Conservation (phyloP, 2,113 vertebrate species). For the Sinocyclocheilus anophthalmus region DNA sequence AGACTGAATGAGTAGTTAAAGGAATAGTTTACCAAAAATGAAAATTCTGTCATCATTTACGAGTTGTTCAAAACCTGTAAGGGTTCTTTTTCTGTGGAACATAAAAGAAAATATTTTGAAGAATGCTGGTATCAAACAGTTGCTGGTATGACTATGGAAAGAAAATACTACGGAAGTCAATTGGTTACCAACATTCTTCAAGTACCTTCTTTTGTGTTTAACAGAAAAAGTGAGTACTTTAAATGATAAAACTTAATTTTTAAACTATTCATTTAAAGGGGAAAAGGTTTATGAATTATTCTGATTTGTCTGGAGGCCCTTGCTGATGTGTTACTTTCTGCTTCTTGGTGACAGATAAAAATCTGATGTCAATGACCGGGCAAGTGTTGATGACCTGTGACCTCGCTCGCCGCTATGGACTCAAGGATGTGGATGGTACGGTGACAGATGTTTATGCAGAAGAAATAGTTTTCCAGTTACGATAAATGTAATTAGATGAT, state of each 20-base stretch:
- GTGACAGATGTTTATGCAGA: not conserved
- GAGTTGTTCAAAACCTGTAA: too few species aligned
- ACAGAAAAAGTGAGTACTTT: not conserved
- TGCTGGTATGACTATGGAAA: too few species aligned
- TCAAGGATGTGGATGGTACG: slow-evolving; percentile 80
- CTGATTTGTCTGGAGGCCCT: too few species aligned
- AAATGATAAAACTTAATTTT: not conserved
- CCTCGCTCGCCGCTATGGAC: slow-evolving; percentile 76
- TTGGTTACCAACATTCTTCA: not conserved
- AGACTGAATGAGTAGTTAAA: not conserved
- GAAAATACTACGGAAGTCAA: not conserved
- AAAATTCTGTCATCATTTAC: too few species aligned
- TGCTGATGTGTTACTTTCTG: not conserved
- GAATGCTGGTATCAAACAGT: too few species aligned
- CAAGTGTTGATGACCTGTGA: slow-evolving; percentile 82
- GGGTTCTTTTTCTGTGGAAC: not conserved
- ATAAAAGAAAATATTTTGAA: not conserved
- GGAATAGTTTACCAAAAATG: too few species aligned
- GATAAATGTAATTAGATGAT: too few species aligned
- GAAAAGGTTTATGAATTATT: not conserved
- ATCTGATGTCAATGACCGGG: slow-evolving; percentile 79
- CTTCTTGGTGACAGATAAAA: slow-evolving; percentile 65
- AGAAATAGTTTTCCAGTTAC: not conserved
- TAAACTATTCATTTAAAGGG: not conserved
- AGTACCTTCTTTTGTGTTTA: not conserved